A percentile compares a stretch with the other conserved stretches of the same genome.
These are phyloP conservation scores for Sapajus apella DNA, from an alignment of 2,113 vertebrate species.

Conservation along the genomic window DNA sequence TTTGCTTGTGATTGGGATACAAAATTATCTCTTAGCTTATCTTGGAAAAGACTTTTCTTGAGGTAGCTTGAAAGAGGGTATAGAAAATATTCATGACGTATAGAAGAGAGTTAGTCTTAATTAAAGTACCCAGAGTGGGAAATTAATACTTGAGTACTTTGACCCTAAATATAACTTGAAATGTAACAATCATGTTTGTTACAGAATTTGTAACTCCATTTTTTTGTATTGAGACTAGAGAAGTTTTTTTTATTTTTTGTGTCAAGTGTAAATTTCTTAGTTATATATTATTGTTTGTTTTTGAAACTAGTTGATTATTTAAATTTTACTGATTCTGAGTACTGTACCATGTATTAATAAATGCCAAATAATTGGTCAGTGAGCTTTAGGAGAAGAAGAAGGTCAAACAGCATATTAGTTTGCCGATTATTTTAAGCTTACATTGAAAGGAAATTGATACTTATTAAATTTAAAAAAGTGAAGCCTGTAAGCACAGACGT, in stretches of 20 bases:
- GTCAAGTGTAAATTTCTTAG: constrained; percentile 25
- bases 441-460: neutral
- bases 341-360: neutral
- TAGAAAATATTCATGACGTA: neutral
- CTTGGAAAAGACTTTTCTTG: neutral
- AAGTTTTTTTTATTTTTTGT: constrained; percentile 1
- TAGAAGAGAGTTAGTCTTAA: neutral
- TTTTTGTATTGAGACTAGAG: neutral
- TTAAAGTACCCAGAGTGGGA: neutral
- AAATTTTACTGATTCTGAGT: constrained; percentile 29
- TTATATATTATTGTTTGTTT: neutral
- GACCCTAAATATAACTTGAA: neutral
- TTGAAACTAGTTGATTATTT: constrained; percentile 58
- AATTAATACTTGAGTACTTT: neutral
- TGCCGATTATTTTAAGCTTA: constrained; percentile 19
- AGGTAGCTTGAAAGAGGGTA: neutral
- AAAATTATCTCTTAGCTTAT: neutral
- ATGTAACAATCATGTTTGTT: neutral
- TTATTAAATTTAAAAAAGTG: neutral
- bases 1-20: neutral
- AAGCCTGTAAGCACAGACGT: neutral
- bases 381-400: neutral
- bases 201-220: neutral
- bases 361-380: neutral
- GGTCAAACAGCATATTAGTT: neutral